These are phyloP conservation scores for Whitmania pigra DNA, from an alignment of 1,140 invertebrate genomes.

Conservation along the genomic window DNA sequence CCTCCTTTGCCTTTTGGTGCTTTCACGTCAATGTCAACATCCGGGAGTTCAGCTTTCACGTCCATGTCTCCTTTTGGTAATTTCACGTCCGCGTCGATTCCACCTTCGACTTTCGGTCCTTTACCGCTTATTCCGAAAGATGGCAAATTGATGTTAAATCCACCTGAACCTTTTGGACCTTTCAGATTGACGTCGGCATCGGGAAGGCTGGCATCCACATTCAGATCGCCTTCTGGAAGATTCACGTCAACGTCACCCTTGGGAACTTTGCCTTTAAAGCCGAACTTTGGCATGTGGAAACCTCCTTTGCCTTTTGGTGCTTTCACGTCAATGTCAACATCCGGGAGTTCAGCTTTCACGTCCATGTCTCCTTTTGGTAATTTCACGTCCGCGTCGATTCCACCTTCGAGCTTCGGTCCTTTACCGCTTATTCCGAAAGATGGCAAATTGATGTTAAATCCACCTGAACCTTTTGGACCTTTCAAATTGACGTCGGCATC, in stretches of 20 bases:
- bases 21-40: constrained; percentile 4
- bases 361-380: too few species aligned
- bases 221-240: too few species aligned
- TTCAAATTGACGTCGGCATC: neutral
- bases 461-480: constrained; percentile 2
- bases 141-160: constrained; percentile 1
- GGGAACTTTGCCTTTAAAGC: too few species aligned
- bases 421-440: neutral
- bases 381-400: too few species aligned
- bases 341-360: too few species aligned
- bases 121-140: neutral
- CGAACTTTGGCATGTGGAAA: too few species aligned
- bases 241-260: too few species aligned
- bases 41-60: neutral
- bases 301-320: too few species aligned
- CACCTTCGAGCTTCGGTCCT: neutral
- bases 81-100: neutral
- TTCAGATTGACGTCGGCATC: constrained; percentile 8
- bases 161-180: constrained; percentile 4
- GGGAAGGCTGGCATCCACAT: neutral
- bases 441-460: neutral
- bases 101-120: neutral
- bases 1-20: constrained; percentile 1
- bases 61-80: neutral
- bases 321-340: too few species aligned